phyloP scores from a whole-genome alignment of 1,140 invertebrate genomes.

The Heliconius hewitsoni region DNA sequence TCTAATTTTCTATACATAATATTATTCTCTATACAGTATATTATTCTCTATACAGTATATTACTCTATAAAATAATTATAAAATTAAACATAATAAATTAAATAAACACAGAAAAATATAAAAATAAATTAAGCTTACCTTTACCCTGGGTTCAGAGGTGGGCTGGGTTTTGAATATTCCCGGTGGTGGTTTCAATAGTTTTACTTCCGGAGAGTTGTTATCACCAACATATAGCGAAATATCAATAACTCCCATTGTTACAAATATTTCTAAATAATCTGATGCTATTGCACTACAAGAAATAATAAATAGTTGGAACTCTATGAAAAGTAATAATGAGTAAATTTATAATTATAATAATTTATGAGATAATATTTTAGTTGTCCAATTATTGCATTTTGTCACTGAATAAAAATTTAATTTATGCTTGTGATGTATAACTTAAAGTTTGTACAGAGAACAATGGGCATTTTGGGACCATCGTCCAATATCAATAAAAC shows the following conservation, averaged over 20 bases:
- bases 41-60: too few relatives aligned
- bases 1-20: too few relatives aligned
- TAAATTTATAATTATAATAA: not conserved
- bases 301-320: not conserved
- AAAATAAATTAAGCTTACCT: slow-evolving; percentile 32
- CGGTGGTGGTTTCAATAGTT: slow-evolving; percentile 47
- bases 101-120: not conserved
- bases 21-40: too few relatives aligned
- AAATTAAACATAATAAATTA: not conserved
- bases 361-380: not conserved
- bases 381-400: too few relatives aligned
- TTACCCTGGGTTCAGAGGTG: slow-evolving; percentile 28
- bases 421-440: too few relatives aligned
- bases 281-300: slow-evolving; percentile 47
- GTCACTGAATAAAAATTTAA: too few relatives aligned
- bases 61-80: not conserved
- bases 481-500: too few relatives aligned
- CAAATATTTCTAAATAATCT: slow-evolving; percentile 62
- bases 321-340: not conserved
- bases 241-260: slow-evolving; percentile 66
- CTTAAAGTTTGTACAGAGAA: too few relatives aligned
- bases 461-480: too few relatives aligned
- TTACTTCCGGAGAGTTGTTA: slow-evolving; percentile 43
- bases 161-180: not conserved
- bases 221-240: slow-evolving; percentile 55